These are phyloP conservation scores for Mungos mungo DNA, from an alignment of 2,113 vertebrate genomes.

Conservation along the genomic window DNA sequence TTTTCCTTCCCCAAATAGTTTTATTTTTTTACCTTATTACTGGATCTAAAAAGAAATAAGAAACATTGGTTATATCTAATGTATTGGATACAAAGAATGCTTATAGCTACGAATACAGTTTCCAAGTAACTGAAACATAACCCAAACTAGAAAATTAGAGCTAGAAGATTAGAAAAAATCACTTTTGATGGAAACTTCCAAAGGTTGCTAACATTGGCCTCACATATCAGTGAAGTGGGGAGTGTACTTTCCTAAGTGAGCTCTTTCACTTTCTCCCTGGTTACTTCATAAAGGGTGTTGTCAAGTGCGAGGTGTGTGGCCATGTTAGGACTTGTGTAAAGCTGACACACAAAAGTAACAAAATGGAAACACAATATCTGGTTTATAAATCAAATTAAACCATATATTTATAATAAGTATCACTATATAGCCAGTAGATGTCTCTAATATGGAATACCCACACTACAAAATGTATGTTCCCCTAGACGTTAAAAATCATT, in stretches of 20 bases:
- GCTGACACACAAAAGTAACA: not conserved
- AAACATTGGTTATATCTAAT: not conserved
- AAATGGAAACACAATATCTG: not conserved
- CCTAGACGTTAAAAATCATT: not conserved
- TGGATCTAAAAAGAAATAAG: not conserved
- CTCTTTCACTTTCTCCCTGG: not conserved
- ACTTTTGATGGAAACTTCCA: not conserved
- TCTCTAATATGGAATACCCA: not conserved
- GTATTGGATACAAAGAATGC: not conserved
- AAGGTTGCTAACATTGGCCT: not conserved
- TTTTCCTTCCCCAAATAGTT: not conserved
- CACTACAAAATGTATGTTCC: not conserved
- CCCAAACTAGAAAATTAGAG: not conserved
- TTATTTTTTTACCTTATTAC: not conserved
- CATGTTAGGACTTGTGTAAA: not conserved
- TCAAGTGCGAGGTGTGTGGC: not conserved
- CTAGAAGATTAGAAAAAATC: not conserved
- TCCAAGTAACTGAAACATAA: not conserved
- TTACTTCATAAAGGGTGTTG: not conserved
- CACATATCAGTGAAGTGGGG: not conserved
- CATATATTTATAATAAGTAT: not conserved
- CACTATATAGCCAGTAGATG: not conserved
- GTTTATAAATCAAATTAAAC: not conserved
- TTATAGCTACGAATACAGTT: not conserved
- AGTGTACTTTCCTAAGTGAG: not conserved